Base-by-base conservation (phyloP, 2,113 vertebrate species). In the Lepus timidus region DNA sequence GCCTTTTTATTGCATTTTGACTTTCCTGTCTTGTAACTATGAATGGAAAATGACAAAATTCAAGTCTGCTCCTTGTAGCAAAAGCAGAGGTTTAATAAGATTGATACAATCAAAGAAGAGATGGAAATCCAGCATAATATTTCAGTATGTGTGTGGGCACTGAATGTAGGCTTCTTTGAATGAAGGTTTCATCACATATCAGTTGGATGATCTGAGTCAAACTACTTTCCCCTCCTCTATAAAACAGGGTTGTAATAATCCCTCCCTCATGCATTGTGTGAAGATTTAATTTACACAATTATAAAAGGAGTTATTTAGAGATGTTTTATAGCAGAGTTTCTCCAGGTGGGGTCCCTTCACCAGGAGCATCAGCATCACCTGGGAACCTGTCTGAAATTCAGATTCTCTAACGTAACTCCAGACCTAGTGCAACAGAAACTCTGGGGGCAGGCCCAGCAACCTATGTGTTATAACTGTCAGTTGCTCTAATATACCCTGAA, bases 21-120 rank as follows among this genome's bases (percentile, higher is more conserved):
- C 52, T 44, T 88, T 87, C 19, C 11, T 25, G 22, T 68, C 55
- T 86, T 86, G 27, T 19, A 29, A 76, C 64, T 92, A 23, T 85
- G 76, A 68, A 17, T 49, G n/a, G 29, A 70, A 71, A 85, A n/a
- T 68, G 58, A 13, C 9, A 85, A 96, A 81, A 62, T 44, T 31
- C 12, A 90, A 79, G 85, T 65, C 64, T 36, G 4, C 73, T 70
- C 70, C 61, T 76, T 76, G 17, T 80, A 44, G 16, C 58, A 68
- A 92, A 92, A 92, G 3, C 33, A 62, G 90, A 88, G 70, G n/a
- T 67, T 39, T 49, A 93, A 94, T 93, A 75, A 90, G 51, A 36
- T 85, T 96, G 82, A 65, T 49, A 78, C 29, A 74, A 52, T 88
- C 9, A 61, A 67, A 13, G 68, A n/a, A 86, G 58, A 78, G 19